phyloP scores from a whole-genome alignment of 2,797 vertebrate genomes.

The Chelmon rostratus region DNA sequence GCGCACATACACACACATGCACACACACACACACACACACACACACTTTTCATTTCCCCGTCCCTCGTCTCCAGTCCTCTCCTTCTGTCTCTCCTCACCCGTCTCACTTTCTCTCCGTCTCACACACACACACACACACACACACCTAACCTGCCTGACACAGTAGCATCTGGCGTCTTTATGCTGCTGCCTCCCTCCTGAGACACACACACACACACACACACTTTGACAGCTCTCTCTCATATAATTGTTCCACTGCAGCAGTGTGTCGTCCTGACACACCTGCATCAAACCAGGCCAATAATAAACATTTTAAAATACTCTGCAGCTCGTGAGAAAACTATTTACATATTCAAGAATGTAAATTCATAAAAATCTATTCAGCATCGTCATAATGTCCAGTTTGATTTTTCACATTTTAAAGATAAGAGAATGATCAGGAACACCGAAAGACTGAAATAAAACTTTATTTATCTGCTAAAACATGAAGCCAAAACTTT shows the following conservation, averaged over 20 bases:
- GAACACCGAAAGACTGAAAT: neutral
- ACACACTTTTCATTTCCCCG: slow-evolving; percentile 56
- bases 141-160: slow-evolving; percentile 63
- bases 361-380: neutral
- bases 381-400: neutral
- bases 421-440: neutral
- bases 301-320: neutral
- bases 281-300: neutral
- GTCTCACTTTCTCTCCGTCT: slow-evolving; percentile 46
- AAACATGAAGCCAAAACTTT: neutral
- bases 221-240: slow-evolving; percentile 39
- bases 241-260: slow-evolving; percentile 50
- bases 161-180: slow-evolving; percentile 75
- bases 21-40: slow-evolving; percentile 28
- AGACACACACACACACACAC: slow-evolving; percentile 43
- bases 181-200: slow-evolving; percentile 67
- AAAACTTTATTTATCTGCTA: no score
- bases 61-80: slow-evolving; percentile 34
- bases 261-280: slow-evolving; percentile 16
- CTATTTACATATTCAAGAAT: neutral
- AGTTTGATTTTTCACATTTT: neutral
- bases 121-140: slow-evolving; percentile 30
- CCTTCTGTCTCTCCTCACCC: slow-evolving; percentile 43
- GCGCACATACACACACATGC: slow-evolving; percentile 26
- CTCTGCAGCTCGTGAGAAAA: neutral